Conservation (phyloP, 1,140 invertebrate species). For the Heliconius hewitsoni region DNA sequence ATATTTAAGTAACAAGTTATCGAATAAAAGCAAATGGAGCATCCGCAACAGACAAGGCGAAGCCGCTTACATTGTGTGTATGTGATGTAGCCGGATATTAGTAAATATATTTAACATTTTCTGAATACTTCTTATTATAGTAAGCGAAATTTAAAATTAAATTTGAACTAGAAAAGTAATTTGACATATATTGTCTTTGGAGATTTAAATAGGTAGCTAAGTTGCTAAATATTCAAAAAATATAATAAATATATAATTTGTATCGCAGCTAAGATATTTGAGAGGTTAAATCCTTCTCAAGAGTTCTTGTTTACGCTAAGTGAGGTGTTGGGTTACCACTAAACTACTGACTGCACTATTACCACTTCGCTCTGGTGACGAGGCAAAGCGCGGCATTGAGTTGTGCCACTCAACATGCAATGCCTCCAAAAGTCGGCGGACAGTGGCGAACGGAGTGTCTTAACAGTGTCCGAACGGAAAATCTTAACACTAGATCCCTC, state of each 20-base stretch:
- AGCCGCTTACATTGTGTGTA: constrained; percentile 5
- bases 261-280: neutral
- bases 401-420: too few species aligned
- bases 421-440: too few species aligned
- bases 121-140: neutral
- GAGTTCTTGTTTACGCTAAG: neutral
- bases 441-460: too few species aligned
- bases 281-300: neutral
- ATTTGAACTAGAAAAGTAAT: neutral
- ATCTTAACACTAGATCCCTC: too few species aligned
- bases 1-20: neutral
- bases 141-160: neutral
- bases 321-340: neutral
- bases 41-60: neutral
- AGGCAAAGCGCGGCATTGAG: too few species aligned
- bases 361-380: too few species aligned
- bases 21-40: neutral
- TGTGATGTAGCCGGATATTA: neutral
- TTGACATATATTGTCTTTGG: too few species aligned
- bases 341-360: too few species aligned
- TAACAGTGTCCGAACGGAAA: too few species aligned
- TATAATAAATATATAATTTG: neutral
- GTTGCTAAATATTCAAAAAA: too few species aligned
- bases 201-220: too few species aligned
- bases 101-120: neutral